Conservation (phyloP, 2,797 vertebrate genomes). For the Bothrops alternatus region DNA sequence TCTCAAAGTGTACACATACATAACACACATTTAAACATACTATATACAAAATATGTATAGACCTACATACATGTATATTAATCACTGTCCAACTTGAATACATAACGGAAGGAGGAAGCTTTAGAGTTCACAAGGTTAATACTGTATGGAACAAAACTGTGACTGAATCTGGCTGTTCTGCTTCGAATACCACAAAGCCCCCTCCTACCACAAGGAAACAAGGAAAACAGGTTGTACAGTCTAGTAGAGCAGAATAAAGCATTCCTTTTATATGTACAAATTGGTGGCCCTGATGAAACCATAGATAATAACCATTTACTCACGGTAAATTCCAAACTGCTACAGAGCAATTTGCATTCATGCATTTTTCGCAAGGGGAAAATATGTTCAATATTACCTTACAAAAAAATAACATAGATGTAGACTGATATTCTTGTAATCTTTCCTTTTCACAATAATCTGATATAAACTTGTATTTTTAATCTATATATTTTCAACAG, state of each 20-base stretch:
- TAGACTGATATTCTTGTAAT: background rate
- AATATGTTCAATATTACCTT: background rate
- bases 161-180: no score
- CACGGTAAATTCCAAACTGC: background rate
- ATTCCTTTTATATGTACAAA: background rate
- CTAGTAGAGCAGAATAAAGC: background rate
- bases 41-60: no score
- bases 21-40: no score
- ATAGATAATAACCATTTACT: background rate
- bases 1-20: no score
- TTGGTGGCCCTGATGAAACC: background rate
- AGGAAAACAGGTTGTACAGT: background rate
- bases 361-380: background rate
- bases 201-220: no score
- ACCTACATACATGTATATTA: no score
- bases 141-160: no score
- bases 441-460: background rate
- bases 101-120: no score
- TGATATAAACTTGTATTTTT: background rate
- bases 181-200: no score
- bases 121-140: no score
- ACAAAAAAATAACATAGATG: background rate
- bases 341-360: background rate
- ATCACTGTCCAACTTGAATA: no score
- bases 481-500: constrained; percentile 47